Evolutionary conservation across 2,113 vertebrate genomes (phyloP).

Genomic region (Oophaga pumilio): DNA sequence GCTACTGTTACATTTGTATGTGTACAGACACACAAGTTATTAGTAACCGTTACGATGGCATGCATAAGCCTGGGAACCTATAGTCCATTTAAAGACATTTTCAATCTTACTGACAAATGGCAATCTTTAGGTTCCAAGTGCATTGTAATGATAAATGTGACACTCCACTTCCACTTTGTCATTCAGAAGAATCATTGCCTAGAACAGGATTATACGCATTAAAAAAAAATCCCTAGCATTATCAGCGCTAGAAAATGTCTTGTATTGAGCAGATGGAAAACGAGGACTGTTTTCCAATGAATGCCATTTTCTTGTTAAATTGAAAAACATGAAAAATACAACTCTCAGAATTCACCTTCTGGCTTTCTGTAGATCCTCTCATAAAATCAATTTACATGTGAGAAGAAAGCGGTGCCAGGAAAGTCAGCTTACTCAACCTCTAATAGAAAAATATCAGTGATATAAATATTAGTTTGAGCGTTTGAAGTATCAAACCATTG

Average conservation of each 20-base stretch:
- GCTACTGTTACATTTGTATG: neutral
- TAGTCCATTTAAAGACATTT: neutral
- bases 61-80: neutral
- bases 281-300: conserved; percentile 30
- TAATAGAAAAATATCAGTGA: conserved; percentile 2
- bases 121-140: neutral
- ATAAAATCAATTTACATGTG: conserved; percentile 40
- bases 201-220: conserved; percentile 29
- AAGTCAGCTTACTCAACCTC: conserved; percentile 1
- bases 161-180: conserved; percentile 4
- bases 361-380: conserved; percentile 23
- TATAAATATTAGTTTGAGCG: neutral
- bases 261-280: conserved; percentile 5
- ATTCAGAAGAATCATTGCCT: conserved; percentile 30
- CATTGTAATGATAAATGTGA: conserved; percentile 32
- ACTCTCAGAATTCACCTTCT: conserved; percentile 21
- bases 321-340: conserved; percentile 39
- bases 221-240: conserved; percentile 15
- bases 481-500: neutral
- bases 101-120: neutral
- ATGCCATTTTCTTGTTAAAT: conserved; percentile 47
- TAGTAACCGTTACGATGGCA: neutral
- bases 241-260: conserved; percentile 52
- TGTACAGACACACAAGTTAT: neutral
- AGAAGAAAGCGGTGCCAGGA: conserved; percentile 5